Evolutionary conservation across 2,888 invertebrate species (phyloP).

Genomic region (Agonopterix subpropinquella): DNA sequence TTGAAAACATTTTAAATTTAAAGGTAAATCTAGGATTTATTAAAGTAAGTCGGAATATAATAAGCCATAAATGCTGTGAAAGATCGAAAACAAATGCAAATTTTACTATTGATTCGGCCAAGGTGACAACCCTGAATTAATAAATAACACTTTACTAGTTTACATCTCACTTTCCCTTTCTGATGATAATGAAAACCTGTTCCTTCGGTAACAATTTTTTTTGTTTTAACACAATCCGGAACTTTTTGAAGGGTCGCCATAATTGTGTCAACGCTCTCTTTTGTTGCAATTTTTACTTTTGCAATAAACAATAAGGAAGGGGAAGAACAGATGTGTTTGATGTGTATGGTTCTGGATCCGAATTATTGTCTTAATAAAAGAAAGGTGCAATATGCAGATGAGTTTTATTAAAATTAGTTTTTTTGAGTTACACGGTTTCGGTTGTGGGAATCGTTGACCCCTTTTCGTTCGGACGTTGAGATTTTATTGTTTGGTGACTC

Average conservation of each 20-base stretch:
- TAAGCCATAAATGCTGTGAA: too few relatives aligned
- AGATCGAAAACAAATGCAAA: too few relatives aligned
- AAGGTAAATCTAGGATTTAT: too few relatives aligned
- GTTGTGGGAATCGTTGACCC: slow-evolving; percentile 62
- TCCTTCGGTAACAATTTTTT: slow-evolving; percentile 61
- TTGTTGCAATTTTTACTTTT: slow-evolving; percentile 44
- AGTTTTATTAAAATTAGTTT: slow-evolving; percentile 57
- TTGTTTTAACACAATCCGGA: slow-evolving; percentile 55
- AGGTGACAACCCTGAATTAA: too few relatives aligned
- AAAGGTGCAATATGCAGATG: slow-evolving; percentile 53
- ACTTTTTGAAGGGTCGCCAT: slow-evolving; percentile 38
- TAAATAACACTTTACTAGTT: slow-evolving; percentile 45
- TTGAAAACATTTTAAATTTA: too few relatives aligned
- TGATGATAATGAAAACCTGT: slow-evolving; percentile 71
- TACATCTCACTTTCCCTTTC: slow-evolving; percentile 69
- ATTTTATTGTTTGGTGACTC: slow-evolving; percentile 12
- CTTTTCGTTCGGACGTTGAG: slow-evolving; percentile 40
- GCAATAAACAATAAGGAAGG: slow-evolving; percentile 54
- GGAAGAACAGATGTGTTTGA: slow-evolving; percentile 59
- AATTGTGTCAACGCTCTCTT: slow-evolving; percentile 66
- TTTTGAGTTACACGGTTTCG: slow-evolving; percentile 41
- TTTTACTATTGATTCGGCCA: too few relatives aligned
- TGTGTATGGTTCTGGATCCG: slow-evolving; percentile 29
- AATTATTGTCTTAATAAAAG: slow-evolving; percentile 3
- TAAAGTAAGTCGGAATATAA: too few relatives aligned